phyloP scores from a whole-genome alignment of 1,140 invertebrate species.

The Muscidifurax raptorellus region DNA sequence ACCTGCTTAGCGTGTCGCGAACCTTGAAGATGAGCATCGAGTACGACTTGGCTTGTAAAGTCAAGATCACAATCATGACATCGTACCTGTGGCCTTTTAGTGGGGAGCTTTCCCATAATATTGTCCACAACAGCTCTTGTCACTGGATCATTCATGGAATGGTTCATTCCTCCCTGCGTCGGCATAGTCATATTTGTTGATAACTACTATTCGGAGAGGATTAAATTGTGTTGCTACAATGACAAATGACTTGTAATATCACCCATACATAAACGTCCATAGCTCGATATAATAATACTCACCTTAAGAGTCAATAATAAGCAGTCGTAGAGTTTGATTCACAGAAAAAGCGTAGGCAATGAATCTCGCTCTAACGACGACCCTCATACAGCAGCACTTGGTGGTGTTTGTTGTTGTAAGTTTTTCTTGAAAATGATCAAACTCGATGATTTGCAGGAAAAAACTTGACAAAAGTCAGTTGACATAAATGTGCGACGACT shows the following conservation, averaged over 20 bases:
- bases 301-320: slow-evolving; percentile 15
- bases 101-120: slow-evolving; percentile 75
- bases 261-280: too few relatives aligned
- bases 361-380: neutral
- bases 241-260: neutral
- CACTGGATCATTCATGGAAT: slow-evolving; percentile 68
- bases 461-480: neutral
- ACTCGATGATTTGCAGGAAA: neutral
- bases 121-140: slow-evolving; percentile 77
- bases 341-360: slow-evolving; percentile 5
- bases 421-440: neutral
- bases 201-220: neutral
- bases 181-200: slow-evolving; percentile 34
- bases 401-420: neutral
- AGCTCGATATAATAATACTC: neutral
- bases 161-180: neutral
- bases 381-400: too few relatives aligned
- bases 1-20: slow-evolving; percentile 77
- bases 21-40: slow-evolving; percentile 75
- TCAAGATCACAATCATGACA: slow-evolving; percentile 75
- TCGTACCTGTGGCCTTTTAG: slow-evolving; percentile 72
- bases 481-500: neutral
- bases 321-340: neutral
- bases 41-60: slow-evolving; percentile 74
- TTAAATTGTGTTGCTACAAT: neutral